Conservation (phyloP, 2,888 invertebrate species). For the Falcaria lacertinaria region DNA sequence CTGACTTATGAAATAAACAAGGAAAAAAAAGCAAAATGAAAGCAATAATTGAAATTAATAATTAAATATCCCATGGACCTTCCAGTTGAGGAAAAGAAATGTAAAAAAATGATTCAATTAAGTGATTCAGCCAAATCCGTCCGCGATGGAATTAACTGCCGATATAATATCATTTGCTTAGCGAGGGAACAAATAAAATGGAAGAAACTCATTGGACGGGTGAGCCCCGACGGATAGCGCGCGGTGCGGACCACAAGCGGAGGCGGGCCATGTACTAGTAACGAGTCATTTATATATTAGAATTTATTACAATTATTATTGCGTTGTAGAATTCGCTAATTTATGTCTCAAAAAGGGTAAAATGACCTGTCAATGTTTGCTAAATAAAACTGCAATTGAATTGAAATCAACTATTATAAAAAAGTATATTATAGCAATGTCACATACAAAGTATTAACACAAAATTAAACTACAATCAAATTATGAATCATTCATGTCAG, state of each 20-base stretch:
- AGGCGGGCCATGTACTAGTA: slow-evolving; percentile 1
- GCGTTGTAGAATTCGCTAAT: too few relatives aligned
- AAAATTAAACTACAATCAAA: too few relatives aligned
- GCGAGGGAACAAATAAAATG: slow-evolving; percentile 38
- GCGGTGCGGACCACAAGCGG: slow-evolving; percentile 7
- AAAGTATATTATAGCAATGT: too few relatives aligned
- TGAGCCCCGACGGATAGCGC: slow-evolving; percentile 4
- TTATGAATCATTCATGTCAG: too few relatives aligned
- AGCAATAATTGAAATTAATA: background rate
- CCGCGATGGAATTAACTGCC: slow-evolving; percentile 46
- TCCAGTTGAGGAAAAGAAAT: slow-evolving; percentile 8
- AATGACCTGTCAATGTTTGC: too few relatives aligned
- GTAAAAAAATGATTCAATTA: slow-evolving; percentile 17
- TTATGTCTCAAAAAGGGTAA: too few relatives aligned
- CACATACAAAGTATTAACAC: too few relatives aligned
- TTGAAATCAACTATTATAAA: too few relatives aligned
- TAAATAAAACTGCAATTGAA: too few relatives aligned
- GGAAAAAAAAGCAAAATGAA: background rate
- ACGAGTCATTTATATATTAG: too few relatives aligned
- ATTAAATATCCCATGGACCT: background rate
- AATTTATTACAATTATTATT: too few relatives aligned
- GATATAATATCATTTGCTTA: slow-evolving; percentile 53
- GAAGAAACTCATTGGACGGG: slow-evolving; percentile 39
- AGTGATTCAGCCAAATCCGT: slow-evolving; percentile 26
- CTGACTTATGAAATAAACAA: too few relatives aligned